A percentile compares a stretch with the other conserved stretches of the same genome.
phyloP scores from a whole-genome alignment of 2,888 invertebrate species.

The Gymnoscelis rufifasciata region DNA sequence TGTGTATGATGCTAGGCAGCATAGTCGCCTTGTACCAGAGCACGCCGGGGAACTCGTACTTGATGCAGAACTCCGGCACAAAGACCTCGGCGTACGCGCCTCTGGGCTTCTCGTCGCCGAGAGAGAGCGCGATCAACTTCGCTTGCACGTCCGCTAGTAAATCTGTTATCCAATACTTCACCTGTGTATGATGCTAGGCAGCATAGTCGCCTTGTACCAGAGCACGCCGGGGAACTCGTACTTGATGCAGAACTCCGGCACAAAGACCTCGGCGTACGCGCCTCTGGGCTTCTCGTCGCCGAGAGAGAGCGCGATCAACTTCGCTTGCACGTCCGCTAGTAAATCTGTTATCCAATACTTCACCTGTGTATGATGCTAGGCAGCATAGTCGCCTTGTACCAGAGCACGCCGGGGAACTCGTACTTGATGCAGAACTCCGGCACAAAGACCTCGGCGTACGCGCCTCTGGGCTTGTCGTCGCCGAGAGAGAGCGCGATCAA shows the following conservation, averaged over 20 bases:
- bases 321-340: no score
- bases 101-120: slow-evolving; percentile 60
- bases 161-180: no score
- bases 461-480: slow-evolving; percentile 63
- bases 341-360: no score
- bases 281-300: slow-evolving; percentile 59
- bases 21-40: slow-evolving; percentile 92
- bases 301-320: no score
- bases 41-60: slow-evolving; percentile 83
- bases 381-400: slow-evolving; percentile 90
- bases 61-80: slow-evolving; percentile 92
- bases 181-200: slow-evolving; percentile 94
- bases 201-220: slow-evolving; percentile 90
- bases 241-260: slow-evolving; percentile 92
- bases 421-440: slow-evolving; percentile 92
- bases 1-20: slow-evolving; percentile 90
- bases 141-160: no score
- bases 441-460: slow-evolving; percentile 83
- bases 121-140: no score
- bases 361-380: no score
- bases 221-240: slow-evolving; percentile 85
- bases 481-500: slow-evolving; percentile 51
- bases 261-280: slow-evolving; percentile 81
- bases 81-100: slow-evolving; percentile 81
- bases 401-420: slow-evolving; percentile 85